Evolutionary conservation across 2,113 vertebrate genomes (phyloP).

Genomic region (Daboia siamensis): DNA sequence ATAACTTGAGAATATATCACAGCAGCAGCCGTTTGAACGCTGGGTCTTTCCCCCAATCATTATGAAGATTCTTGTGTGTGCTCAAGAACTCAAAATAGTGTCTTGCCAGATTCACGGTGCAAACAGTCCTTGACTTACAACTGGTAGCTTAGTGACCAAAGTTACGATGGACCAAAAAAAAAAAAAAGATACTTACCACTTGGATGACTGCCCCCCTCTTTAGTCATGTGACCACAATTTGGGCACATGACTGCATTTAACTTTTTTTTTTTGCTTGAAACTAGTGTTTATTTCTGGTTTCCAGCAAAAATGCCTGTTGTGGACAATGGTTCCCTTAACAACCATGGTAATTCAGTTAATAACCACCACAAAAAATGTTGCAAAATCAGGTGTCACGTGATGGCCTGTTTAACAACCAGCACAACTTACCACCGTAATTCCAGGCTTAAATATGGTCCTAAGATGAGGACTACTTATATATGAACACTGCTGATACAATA

Average conservation of each 20-base stretch:
- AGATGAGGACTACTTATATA: background rate
- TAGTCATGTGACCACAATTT: background rate
- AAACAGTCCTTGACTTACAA: background rate
- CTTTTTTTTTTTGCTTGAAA: background rate
- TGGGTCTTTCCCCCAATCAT: background rate
- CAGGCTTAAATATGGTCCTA: background rate
- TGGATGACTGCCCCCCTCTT: background rate
- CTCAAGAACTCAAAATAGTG: background rate
- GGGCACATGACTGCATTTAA: background rate
- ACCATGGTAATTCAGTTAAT: background rate
- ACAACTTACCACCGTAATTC: background rate
- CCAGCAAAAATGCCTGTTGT: background rate
- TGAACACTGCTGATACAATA: background rate
- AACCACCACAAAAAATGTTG: background rate
- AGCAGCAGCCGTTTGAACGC: background rate
- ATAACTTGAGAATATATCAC: fast-evolving
- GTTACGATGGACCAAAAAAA: background rate
- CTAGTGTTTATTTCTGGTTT: background rate
- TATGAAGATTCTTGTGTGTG: background rate
- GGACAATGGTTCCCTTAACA: background rate
- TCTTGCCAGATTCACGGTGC: background rate
- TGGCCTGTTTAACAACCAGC: background rate
- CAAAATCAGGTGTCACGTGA: background rate
- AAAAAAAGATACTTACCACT: background rate
- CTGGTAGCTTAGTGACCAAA: background rate